Percentiles rank a stretch among this genome's conserved stretches.
These are phyloP conservation scores for Aphidius gifuensis DNA, from an alignment of 1,140 invertebrate genomes.

Conservation along the genomic window DNA sequence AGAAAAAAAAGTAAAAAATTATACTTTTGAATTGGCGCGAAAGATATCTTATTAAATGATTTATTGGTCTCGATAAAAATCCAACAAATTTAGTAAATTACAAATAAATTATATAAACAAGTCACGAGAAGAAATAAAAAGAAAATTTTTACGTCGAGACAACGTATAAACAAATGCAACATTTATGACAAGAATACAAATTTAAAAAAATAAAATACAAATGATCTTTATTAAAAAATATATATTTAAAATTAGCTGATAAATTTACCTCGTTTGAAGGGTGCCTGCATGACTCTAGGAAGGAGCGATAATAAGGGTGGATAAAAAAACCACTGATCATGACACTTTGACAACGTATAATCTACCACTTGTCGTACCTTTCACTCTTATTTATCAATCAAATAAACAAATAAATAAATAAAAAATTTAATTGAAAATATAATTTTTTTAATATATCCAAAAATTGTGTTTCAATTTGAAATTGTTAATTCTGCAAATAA, in stretches of 20 bases:
- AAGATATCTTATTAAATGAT: too few relatives aligned
- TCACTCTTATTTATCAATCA: conserved; percentile 4
- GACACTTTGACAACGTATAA: conserved; percentile 52
- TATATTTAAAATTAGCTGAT: neutral
- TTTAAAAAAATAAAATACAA: neutral
- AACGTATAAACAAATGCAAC: too few relatives aligned
- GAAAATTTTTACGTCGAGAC: too few relatives aligned
- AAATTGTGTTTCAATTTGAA: too few relatives aligned
- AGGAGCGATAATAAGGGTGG: conserved; percentile 54
- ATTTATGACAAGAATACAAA: neutral
- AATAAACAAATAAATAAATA: neutral
- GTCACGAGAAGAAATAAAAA: too few relatives aligned
- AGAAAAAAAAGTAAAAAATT: too few relatives aligned
- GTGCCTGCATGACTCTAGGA: conserved; percentile 55
- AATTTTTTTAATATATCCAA: too few relatives aligned
- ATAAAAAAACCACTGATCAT: conserved; percentile 55
- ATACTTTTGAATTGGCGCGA: too few relatives aligned
- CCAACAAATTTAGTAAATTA: too few relatives aligned
- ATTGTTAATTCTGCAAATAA: too few relatives aligned
- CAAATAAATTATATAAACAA: too few relatives aligned
- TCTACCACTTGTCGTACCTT: conserved; percentile 35
- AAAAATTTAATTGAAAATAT: neutral
- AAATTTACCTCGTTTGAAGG: conserved; percentile 53
- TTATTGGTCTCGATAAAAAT: too few relatives aligned
- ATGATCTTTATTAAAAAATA: neutral